Base-by-base conservation (phyloP, 2,888 invertebrate genomes). In the Diploptera punctata region DNA sequence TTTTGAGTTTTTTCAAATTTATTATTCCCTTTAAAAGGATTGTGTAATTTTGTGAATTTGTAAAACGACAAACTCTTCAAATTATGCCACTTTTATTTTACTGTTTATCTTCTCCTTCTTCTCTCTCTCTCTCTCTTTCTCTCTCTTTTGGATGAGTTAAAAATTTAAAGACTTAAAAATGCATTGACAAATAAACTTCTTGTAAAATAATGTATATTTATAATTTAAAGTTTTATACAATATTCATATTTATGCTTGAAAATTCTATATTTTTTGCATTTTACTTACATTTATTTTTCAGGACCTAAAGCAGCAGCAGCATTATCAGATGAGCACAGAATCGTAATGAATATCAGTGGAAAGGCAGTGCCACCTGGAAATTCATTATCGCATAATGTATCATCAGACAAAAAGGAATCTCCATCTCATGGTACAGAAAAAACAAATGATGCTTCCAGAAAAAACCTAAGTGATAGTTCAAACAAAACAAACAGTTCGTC, bases 271-370 rank as follows among this genome's bases (percentile, higher is more conserved):
- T 24, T 18, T 26, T 31, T 68, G 47, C 13, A 10, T 10, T 47
- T 3, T 2, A 13, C 13, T 18, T 31, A 24, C 33, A 43, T 3
- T 81, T 95, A 5, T 54, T 38, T 71, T 73, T 1, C 67, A 76
- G 76, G 76, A 47, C 70, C 70, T 7, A 74, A 68, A 54, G 72
- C 75, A 29, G 65, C 67, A 7, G 62, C 68, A 21, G 74, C 72
- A 4, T 31, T 70, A 21, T 49, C 72, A 7, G 67, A 70, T 26
- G 68, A 67, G 13, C 73, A 73, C 65, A 68, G 71, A 49, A 74
- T 76, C 16, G 49, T 70, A 21, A 75, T 76, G 76, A n/a, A 60
- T 3, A 52, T 74, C 38, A 43, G 65, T 21, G 76, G 76, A 33
- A 69, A 60, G 57, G 67, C 52, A 4, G 21, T 57, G 31, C 29